Conservation (phyloP, 1,140 invertebrate species). For the Drosophila repleta region DNA sequence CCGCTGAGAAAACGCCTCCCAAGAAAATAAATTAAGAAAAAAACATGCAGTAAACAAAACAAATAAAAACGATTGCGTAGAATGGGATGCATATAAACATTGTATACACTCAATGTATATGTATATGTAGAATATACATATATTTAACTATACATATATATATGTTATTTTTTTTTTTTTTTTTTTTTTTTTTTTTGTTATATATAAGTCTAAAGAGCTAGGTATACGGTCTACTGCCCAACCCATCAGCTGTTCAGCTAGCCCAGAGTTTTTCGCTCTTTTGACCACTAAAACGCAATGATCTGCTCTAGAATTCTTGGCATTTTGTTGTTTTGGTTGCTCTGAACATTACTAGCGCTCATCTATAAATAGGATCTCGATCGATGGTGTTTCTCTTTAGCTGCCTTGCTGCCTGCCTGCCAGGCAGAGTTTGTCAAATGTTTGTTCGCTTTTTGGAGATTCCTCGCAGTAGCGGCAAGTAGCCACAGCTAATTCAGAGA, state of each 20-base stretch:
- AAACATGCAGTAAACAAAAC: constrained; percentile 59
- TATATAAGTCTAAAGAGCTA: constrained; percentile 10
- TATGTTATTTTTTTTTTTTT: no score
- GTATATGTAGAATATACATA: background rate
- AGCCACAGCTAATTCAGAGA: constrained; percentile 60
- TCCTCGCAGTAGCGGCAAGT: constrained; percentile 71
- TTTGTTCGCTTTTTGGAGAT: constrained; percentile 67
- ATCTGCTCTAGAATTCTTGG: constrained; percentile 48
- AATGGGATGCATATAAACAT: background rate
- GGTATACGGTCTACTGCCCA: constrained; percentile 19
- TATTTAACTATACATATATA: background rate
- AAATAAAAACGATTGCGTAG: constrained; percentile 50
- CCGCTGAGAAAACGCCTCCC: constrained; percentile 1
- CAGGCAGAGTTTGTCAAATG: constrained; percentile 33
- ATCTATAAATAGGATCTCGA: constrained; percentile 64
- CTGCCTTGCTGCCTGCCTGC: constrained; percentile 34
- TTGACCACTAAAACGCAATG: constrained; percentile 30
- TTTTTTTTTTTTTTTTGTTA: no score
- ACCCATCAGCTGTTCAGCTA: constrained; percentile 37
- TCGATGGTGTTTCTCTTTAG: constrained; percentile 61
- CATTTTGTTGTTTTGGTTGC: constrained; percentile 25
- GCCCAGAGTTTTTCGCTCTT: constrained; percentile 38
- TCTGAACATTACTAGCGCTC: constrained; percentile 64
- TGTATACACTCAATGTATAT: constrained; percentile 32
- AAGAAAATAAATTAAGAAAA: background rate